Conservation (phyloP, 1,140 invertebrate genomes). For the Nixonia krombeini region DNA sequence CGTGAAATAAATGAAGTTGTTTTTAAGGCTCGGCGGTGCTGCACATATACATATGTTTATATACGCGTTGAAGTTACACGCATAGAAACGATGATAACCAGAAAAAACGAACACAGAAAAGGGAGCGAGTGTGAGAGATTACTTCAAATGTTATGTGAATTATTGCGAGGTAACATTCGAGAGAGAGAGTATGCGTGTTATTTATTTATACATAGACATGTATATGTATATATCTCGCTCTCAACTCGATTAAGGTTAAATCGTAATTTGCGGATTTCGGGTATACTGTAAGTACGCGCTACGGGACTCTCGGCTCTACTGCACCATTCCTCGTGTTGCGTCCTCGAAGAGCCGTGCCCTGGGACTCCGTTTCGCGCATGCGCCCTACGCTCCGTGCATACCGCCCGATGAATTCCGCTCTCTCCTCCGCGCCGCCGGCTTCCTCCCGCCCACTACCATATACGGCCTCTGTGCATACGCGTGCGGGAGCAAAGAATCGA, state of each 20-base stretch:
- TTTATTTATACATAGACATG: background rate
- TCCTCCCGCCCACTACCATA: slow-evolving; percentile 68
- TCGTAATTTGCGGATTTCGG: slow-evolving; percentile 4
- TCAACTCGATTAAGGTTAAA: background rate
- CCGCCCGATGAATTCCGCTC: slow-evolving; percentile 19
- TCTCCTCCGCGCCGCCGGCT: slow-evolving; percentile 29
- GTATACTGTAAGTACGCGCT: slow-evolving; percentile 46
- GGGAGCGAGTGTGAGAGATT: slow-evolving; percentile 4
- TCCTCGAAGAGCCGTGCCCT: slow-evolving; percentile 1
- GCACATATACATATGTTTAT: background rate
- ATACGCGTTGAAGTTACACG: background rate
- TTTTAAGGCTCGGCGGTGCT: no score
- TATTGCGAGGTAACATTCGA: slow-evolving; percentile 2
- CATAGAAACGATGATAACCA: background rate
- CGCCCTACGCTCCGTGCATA: slow-evolving; percentile 27
- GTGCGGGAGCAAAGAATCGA: slow-evolving; percentile 50
- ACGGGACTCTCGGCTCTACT: slow-evolving; percentile 65
- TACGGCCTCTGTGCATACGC: slow-evolving; percentile 62
- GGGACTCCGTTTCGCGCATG: slow-evolving; percentile 30
- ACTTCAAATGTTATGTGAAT: background rate
- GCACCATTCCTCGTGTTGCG: slow-evolving; percentile 50
- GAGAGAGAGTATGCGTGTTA: slow-evolving; percentile 9
- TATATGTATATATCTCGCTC: slow-evolving; percentile 6
- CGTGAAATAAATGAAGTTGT: background rate
- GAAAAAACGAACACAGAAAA: background rate